Base-by-base conservation (phyloP, 23 tunicate species). In the Oikopleura dioica region DNA sequence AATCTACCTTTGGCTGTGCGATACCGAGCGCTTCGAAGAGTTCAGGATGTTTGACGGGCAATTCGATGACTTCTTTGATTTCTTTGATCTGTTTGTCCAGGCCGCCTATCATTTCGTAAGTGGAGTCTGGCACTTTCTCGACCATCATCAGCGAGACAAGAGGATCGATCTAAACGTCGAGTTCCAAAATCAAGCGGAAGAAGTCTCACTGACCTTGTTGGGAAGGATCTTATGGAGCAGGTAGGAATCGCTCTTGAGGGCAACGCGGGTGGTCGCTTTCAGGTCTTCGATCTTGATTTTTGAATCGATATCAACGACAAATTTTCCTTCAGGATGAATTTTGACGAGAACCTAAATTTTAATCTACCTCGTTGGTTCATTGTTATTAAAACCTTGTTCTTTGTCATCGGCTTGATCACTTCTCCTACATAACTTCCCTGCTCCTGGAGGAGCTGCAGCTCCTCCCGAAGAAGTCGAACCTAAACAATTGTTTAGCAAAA, bases 41-140 rank as follows among this genome's bases (percentile, higher is more conserved):
- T 55, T 89, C 96, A 38, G 96, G 96, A 78, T 89, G 96, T 77
- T 89, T 89, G 21, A 89, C 96, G 29, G 96, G 96, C 37, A 89
- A 77, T 38, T 89, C 96, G 59, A 89, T 89, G 26, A 89, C 96
- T 69, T 89, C 96, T 75, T 89, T 89, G 36, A 89, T 89, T 77
- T 89, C 96, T 67, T 89, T 89, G 77, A 89, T 89, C 75, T 78
- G 96, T 77, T 89, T 89, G 58, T 89, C 96, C 23, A 89, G 72
- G 1, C 96, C 96, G 21, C 96, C 96, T 59, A 89, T 89, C 96
- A 89, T 89, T 77, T 89, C 96, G 76, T 89, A 89, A 38, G 96
- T 89, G 0, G 96, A 89, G 82, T 89, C 96, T 26, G 96, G 96
- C 31, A 89, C 96, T 59, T 89, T 89, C 81, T 89, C 96, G 1